A percentile compares a stretch with the other conserved stretches of the same genome.
phyloP scores from a whole-genome alignment of 2,888 invertebrate genomes.

The Synanthedon formicaeformis region DNA sequence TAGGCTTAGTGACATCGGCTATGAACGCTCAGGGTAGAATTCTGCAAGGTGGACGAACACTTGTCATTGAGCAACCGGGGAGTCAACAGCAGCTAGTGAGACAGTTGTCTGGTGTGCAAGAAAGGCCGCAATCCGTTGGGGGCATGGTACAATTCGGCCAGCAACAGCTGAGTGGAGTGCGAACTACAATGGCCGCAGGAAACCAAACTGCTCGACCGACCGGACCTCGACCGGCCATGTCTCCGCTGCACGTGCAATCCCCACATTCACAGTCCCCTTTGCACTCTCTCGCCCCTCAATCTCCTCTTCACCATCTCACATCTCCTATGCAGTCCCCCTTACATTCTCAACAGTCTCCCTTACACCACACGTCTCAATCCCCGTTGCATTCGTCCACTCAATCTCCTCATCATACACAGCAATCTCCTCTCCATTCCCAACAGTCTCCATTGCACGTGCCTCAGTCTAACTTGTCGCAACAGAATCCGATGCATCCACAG shows the following conservation, averaged over 20 bases:
- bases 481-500: slow-evolving; percentile 27
- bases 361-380: slow-evolving; percentile 48
- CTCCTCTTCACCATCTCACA: slow-evolving; percentile 36
- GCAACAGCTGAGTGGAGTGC: slow-evolving; percentile 29
- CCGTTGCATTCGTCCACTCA: slow-evolving; percentile 49
- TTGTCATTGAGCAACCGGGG: slow-evolving; percentile 56
- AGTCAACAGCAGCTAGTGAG: slow-evolving; percentile 46
- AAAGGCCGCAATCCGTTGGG: slow-evolving; percentile 35
- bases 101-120: slow-evolving; percentile 40
- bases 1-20: slow-evolving; percentile 52
- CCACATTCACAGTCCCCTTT: slow-evolving; percentile 39
- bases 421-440: slow-evolving; percentile 49
- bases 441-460: slow-evolving; percentile 52
- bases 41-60: slow-evolving; percentile 46
- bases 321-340: slow-evolving; percentile 54
- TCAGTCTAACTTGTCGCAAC: slow-evolving; percentile 34
- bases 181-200: slow-evolving; percentile 24
- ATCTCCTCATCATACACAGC: slow-evolving; percentile 50
- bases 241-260: slow-evolving; percentile 49
- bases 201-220: slow-evolving; percentile 26
- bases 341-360: slow-evolving; percentile 52
- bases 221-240: slow-evolving; percentile 48
- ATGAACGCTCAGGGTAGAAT: slow-evolving; percentile 41
- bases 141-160: slow-evolving; percentile 51
- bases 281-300: slow-evolving; percentile 35